Conservation (phyloP, 2,113 vertebrate genomes). For the Camelus bactrianus region DNA sequence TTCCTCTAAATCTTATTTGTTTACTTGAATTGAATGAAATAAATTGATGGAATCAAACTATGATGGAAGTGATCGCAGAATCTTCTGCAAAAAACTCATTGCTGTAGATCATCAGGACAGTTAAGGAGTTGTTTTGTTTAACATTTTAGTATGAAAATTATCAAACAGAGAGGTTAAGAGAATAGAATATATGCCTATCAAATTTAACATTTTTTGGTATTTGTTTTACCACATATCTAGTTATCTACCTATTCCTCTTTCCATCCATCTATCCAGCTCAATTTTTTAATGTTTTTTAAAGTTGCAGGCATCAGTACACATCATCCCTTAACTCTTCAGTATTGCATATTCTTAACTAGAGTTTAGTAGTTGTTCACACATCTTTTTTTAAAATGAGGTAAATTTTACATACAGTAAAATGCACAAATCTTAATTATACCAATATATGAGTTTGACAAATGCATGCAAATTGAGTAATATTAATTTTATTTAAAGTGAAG, state of each 20-base stretch:
- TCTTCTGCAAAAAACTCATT: background rate
- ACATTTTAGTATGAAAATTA: background rate
- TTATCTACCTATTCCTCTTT: background rate
- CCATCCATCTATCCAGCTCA: background rate
- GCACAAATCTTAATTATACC: background rate
- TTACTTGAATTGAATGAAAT: background rate
- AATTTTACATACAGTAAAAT: background rate
- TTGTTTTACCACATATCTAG: background rate
- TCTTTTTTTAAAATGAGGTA: background rate
- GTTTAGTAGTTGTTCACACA: background rate
- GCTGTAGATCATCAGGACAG: background rate
- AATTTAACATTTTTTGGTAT: background rate
- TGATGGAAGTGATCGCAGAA: background rate
- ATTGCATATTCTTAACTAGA: background rate
- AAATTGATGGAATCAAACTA: background rate
- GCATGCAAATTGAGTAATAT: background rate
- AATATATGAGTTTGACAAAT: slow-evolving; percentile 33
- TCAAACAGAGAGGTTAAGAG: background rate
- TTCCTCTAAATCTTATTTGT: slow-evolving; percentile 10
- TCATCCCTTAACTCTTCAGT: background rate
- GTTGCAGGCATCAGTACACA: background rate
- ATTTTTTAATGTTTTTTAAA: slow-evolving; percentile 9
- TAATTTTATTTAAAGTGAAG: slow-evolving; percentile 9
- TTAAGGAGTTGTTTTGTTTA: background rate
- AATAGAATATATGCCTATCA: background rate